Evolutionary conservation across 2,888 invertebrate genomes (phyloP), one percentile per base, ranked within the genome.

Genomic region (Troides helena): DNA sequence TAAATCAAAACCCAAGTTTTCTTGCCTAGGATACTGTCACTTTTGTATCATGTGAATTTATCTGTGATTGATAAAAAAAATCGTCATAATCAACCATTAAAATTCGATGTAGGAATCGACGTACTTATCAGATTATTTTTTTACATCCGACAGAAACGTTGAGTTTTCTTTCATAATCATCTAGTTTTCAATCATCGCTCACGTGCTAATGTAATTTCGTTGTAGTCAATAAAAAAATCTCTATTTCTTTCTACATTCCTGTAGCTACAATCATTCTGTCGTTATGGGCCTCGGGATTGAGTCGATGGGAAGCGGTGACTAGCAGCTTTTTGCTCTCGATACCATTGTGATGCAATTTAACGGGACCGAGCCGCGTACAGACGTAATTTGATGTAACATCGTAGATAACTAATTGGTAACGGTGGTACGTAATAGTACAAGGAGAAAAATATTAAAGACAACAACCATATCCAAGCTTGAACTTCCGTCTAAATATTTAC

Each of bases 371-470:
- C 62, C 68, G 70, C 67, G 72, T 62, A 71, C 68, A 70, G 69
- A 68, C 70, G 72, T 75, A 78, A 87, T 87, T 86, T 84, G 87
- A 89, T 88, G 83, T 81, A 79, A 81, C 79, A 81, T 79, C 76
- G 74, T 71, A 75, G 84, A 86, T 87, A 87, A 82, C 83, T 87
- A 89, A 89, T 88, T 85, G 85, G 82, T 85, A 83, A 85, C 83
- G 85, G 84, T 80, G 74, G 81, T 75, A 78, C 78, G 80, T 85
- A 82, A 84, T 81, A 77, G 78, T 81, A 79, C 74, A 75, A 72
- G 71, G 80, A 80, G 81, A 83, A 84, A 80, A 58, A 23, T 60
- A 30, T 30, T 30, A 5, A 30, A 30, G 17, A 68, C 30, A n/a
- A 62, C 56, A 8, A 23, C 36, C n/a, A 57, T 57, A 62, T 68